Conservation (phyloP, 2,113 vertebrate species). For the Rallus limicola region DNA sequence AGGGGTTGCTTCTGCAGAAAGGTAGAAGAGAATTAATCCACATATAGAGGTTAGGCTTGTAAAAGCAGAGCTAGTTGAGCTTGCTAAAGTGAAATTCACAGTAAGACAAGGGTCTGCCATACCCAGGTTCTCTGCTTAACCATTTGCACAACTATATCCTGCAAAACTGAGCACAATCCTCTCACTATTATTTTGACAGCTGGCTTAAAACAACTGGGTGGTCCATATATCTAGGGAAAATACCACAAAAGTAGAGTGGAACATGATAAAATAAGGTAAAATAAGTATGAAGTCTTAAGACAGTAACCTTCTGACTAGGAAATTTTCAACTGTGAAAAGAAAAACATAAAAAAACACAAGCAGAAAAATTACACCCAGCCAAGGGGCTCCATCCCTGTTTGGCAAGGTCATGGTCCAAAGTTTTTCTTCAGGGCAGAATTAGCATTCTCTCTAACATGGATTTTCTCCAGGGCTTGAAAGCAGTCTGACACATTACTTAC, state of each 20-base stretch:
- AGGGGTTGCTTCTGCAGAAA: no score
- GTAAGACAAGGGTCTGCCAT: background rate
- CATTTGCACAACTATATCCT: background rate
- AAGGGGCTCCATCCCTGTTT: background rate
- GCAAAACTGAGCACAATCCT: background rate
- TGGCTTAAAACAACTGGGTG: constrained; percentile 27
- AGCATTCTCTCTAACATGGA: background rate
- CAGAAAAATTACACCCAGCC: background rate
- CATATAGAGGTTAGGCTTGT: background rate
- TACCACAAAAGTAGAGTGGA: background rate
- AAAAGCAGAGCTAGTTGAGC: background rate
- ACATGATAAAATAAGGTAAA: background rate
- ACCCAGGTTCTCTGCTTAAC: background rate
- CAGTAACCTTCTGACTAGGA: background rate
- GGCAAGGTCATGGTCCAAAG: background rate
- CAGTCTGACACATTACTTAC: background rate
- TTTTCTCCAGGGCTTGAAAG: background rate
- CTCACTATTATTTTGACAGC: constrained; percentile 36
- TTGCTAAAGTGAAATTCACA: background rate
- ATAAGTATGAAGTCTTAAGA: background rate
- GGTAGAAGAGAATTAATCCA: background rate
- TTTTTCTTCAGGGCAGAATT: background rate
- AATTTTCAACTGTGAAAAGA: background rate
- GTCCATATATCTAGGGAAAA: background rate
- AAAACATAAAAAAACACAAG: background rate